phyloP scores from a whole-genome alignment of 2,113 vertebrate genomes.

The Gyps fulvus region DNA sequence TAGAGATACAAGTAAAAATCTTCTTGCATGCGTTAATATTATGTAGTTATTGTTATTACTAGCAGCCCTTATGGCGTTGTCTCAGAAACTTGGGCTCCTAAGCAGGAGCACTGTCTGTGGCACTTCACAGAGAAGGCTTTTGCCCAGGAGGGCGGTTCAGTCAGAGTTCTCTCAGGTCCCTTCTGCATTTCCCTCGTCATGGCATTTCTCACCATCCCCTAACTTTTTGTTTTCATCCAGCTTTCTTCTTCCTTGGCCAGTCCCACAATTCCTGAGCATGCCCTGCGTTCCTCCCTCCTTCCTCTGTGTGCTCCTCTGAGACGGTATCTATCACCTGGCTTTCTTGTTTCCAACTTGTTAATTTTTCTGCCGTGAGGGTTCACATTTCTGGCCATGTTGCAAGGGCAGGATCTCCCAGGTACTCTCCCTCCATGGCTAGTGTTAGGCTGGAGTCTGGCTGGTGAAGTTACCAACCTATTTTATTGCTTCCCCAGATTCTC shows the following conservation, averaged over 20 bases:
- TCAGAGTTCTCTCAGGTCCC: rapidly evolving
- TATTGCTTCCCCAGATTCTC: not conserved
- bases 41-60: not conserved
- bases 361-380: not conserved
- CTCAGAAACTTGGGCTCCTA: not conserved
- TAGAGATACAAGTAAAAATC: not conserved
- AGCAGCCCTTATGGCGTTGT: not conserved
- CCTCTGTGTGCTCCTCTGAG: not conserved
- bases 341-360: not conserved
- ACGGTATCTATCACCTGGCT: not conserved
- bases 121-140: not conserved
- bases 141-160: not conserved
- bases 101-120: not conserved
- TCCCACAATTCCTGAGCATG: not conserved
- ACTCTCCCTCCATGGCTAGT: not conserved
- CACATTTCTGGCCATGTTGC: not conserved
- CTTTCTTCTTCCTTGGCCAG: not conserved
- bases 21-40: not conserved
- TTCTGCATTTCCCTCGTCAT: not conserved
- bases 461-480: not conserved
- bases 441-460: not conserved
- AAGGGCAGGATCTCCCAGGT: not conserved
- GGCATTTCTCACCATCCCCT: not conserved
- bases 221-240: not conserved
- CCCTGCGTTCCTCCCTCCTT: not conserved